Percentiles rank a stretch among this genome's conserved stretches.
phyloP scores from a whole-genome alignment of 2,797 vertebrate species.

The Hippopotamyrus pictus region DNA sequence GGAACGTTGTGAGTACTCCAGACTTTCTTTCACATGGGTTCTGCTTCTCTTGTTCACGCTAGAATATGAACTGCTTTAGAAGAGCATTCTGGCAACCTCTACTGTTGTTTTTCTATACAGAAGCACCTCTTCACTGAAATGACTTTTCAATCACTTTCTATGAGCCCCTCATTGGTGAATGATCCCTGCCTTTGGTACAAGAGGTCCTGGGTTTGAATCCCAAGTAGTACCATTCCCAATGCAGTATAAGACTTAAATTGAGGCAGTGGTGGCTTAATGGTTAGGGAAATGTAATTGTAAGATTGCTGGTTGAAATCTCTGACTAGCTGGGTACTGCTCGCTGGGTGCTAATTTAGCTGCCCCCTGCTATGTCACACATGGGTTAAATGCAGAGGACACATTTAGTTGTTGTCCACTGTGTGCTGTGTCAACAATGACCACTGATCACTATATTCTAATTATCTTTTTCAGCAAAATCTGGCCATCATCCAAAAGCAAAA shows the following conservation, averaged over 20 bases:
- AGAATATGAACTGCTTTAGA: neutral
- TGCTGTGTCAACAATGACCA: neutral
- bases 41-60: neutral
- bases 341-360: neutral
- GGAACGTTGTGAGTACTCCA: conserved; percentile 53
- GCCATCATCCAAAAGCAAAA: conserved; percentile 78
- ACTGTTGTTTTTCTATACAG: neutral
- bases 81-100: neutral
- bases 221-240: neutral
- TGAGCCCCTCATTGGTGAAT: neutral
- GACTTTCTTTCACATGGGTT: neutral
- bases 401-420: neutral
- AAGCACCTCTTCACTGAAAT: neutral
- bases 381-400: neutral
- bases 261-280: neutral
- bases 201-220: neutral
- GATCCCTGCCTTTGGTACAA: neutral
- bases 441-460: neutral
- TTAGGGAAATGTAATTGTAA: neutral
- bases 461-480: conserved; percentile 72
- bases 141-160: neutral
- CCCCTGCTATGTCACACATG: neutral
- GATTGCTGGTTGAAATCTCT: neutral
- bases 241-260: neutral
- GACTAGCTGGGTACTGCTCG: neutral